These are phyloP conservation scores for Oxyruncus cristatus DNA, from an alignment of 2,113 vertebrate species.

Conservation along the genomic window DNA sequence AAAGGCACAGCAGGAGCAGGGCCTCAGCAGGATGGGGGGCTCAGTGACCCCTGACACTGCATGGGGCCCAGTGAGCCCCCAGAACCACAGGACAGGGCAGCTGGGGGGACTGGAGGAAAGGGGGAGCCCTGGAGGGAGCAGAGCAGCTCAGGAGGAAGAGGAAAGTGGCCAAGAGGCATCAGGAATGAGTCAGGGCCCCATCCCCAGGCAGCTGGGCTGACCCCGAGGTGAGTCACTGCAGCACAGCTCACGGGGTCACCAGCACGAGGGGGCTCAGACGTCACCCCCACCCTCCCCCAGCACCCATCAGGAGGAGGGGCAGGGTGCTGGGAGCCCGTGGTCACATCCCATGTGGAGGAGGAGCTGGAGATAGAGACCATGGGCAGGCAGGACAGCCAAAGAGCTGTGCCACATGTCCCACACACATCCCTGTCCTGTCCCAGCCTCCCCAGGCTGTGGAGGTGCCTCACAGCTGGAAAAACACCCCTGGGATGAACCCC, in stretches of 20 bases:
- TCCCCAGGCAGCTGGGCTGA: background rate
- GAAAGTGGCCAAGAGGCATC: background rate
- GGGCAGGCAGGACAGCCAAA: background rate
- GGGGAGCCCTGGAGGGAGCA: background rate
- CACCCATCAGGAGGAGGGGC: background rate
- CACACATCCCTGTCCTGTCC: accelerated
- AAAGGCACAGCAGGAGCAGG: background rate
- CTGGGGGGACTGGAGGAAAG: background rate
- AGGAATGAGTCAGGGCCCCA: background rate
- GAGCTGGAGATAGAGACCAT: background rate
- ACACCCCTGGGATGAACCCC: background rate
- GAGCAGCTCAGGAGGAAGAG: background rate
- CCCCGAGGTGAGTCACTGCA: background rate
- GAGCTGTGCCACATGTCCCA: background rate
- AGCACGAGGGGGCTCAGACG: accelerated
- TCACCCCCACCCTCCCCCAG: background rate
- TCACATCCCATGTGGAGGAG: background rate
- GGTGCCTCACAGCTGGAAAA: background rate
- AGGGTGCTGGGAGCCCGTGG: background rate
- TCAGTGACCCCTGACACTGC: background rate
- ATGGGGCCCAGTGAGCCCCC: accelerated
- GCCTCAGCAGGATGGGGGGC: background rate
- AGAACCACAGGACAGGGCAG: background rate
- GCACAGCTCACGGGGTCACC: background rate
- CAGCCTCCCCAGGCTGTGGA: background rate